Conservation (phyloP, 1,140 invertebrate species). For the Drosophila parvula region DNA sequence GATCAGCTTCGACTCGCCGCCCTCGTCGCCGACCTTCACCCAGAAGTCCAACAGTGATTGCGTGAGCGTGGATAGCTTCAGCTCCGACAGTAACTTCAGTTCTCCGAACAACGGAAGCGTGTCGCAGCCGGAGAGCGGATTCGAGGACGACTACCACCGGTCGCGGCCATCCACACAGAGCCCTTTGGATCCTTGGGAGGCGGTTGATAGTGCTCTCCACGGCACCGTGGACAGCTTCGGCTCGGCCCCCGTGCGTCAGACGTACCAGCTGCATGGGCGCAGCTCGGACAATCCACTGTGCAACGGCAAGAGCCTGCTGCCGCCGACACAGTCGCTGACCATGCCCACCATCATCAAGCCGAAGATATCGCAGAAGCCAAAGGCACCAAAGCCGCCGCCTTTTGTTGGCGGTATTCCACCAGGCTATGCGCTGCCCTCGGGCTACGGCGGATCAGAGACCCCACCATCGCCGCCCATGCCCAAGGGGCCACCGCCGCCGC, state of each 20-base stretch:
- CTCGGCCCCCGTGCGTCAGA: constrained; percentile 74
- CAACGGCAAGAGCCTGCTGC: constrained; percentile 83
- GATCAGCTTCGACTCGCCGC: constrained; percentile 88
- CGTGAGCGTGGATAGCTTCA: constrained; percentile 89
- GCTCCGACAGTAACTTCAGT: constrained; percentile 87
- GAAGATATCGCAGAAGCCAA: constrained; percentile 77
- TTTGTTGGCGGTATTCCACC: constrained; percentile 61
- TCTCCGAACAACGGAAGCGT: constrained; percentile 87
- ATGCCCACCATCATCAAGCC: constrained; percentile 89
- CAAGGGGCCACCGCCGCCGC: constrained; percentile 89
- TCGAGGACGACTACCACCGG: constrained; percentile 90
- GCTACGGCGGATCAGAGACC: constrained; percentile 44
- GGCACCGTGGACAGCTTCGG: constrained; percentile 61
- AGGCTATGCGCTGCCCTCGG: constrained; percentile 36
- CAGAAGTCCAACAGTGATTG: constrained; percentile 90
- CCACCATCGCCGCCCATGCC: constrained; percentile 90
- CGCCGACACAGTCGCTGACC: constrained; percentile 81
- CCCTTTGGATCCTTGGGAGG: constrained; percentile 84
- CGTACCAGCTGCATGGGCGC: constrained; percentile 59
- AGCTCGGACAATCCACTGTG: constrained; percentile 83
- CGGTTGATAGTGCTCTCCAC: constrained; percentile 83
- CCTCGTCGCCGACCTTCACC: constrained; percentile 89
- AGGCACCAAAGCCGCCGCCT: constrained; percentile 76
- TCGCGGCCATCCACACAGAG: constrained; percentile 84
- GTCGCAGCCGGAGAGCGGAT: constrained; percentile 90